These are phyloP conservation scores for Rallus crepitans DNA, from an alignment of 2,797 vertebrate genomes.

Conservation along the genomic window DNA sequence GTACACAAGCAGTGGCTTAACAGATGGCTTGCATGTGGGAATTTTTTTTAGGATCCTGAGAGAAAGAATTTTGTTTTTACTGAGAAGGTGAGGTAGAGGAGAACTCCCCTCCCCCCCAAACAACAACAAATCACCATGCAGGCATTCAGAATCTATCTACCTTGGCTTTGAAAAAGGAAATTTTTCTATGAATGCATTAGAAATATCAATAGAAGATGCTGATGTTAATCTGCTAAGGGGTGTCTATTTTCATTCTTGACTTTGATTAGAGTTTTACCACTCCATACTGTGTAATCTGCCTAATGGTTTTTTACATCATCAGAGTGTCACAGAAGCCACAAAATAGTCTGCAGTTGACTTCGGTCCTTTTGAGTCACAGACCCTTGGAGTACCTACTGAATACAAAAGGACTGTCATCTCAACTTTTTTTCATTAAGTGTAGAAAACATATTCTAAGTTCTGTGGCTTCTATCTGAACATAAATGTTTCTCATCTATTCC, in stretches of 20 bases:
- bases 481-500: background rate
- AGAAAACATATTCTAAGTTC: background rate
- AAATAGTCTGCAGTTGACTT: background rate
- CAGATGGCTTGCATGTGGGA: background rate
- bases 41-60: background rate
- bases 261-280: background rate
- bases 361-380: background rate
- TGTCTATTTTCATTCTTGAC: background rate
- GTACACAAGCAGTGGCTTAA: background rate
- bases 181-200: background rate
- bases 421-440: background rate
- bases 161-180: background rate
- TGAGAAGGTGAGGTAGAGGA: background rate
- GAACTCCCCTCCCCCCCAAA: background rate
- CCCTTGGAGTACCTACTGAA: background rate
- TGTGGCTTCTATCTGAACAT: background rate
- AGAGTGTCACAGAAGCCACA: background rate
- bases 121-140: background rate
- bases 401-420: background rate
- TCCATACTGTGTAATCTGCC: background rate
- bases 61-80: background rate
- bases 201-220: background rate
- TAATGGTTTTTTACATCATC: background rate
- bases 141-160: background rate
- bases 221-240: background rate